Conservation (phyloP, 2,113 vertebrate species). For the Chloropsis cyanopogon region DNA sequence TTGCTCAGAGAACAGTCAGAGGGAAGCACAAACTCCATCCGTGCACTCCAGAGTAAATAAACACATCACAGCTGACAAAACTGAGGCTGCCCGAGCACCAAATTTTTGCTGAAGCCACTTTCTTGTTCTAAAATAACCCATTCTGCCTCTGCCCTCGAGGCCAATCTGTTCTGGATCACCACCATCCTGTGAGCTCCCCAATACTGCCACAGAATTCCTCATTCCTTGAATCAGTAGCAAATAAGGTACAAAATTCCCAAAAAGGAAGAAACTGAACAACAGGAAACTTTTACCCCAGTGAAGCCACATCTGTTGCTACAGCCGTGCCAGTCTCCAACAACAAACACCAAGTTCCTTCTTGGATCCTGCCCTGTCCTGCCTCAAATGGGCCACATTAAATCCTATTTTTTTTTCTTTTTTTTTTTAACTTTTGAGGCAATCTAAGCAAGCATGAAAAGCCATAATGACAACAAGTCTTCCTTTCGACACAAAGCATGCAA, state of each 20-base stretch:
- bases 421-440: background rate
- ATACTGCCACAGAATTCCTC: background rate
- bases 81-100: background rate
- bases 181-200: background rate
- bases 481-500: background rate
- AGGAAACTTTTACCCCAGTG: background rate
- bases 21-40: background rate
- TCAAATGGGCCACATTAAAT: background rate
- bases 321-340: slow-evolving; percentile 3
- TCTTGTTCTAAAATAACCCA: background rate
- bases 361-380: background rate
- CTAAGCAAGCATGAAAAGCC: background rate
- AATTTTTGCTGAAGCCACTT: background rate
- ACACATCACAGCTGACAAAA: background rate
- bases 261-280: background rate
- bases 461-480: background rate
- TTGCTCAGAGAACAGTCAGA: slow-evolving; percentile 2
- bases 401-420: background rate
- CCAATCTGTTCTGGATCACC: background rate
- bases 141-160: background rate
- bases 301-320: slow-evolving; percentile 12
- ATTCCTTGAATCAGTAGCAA: background rate
- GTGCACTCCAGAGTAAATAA: background rate
- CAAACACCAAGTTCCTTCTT: background rate
- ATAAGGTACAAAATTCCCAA: background rate